Base-by-base conservation (phyloP, 2,113 vertebrate species). In the Macrotus californicus region DNA sequence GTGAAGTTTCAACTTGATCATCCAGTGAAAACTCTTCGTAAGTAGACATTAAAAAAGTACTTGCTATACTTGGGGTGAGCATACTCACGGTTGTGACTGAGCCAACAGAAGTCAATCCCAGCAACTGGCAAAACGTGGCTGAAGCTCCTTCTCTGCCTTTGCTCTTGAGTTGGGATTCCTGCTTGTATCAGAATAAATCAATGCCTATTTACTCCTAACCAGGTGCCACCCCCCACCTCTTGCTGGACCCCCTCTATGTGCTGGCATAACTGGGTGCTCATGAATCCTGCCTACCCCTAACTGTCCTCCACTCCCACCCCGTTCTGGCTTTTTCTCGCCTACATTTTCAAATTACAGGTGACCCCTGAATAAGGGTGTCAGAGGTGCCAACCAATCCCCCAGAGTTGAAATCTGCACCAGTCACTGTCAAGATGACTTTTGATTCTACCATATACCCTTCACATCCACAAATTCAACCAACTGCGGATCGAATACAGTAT, bases 341-440 rank as follows among this genome's bases (percentile, higher is more conserved):
- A 7, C 10, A 83, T 69, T 82, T 94, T 79, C 90, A 73, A 66
- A 89, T 81, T 34, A 34, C 73, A 48, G 29, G 46, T 48, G 29
- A 76, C 43, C 8, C 29, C 31, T 48, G 29, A 76, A 34, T 31
- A 11, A 76, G 43, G 15, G 15, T 34, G 43, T 48, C 29, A 76
- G 73, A 34, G 29, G 43, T 4, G 0, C 29, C 29, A 31, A 76
- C 16, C 69, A 72, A 14, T 39, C 69, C 22, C 19, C 39, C 19
- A 41, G 24, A 72, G 73, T 34, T 0, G 5, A 48, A 48, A 48
- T 48, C 43, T 7, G 29, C 9, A 2, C 34, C 64, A n/a, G 6
- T 67, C 64, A 67, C 34, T n/a, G 31, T 67, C 14, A 67, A n/a
- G 15, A 48, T 19, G 73, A 34, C 16, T 76, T 76, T 48, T 76